These are phyloP conservation scores for Siniperca undulata DNA, from an alignment of 2,797 vertebrate genomes.

Conservation along the genomic window DNA sequence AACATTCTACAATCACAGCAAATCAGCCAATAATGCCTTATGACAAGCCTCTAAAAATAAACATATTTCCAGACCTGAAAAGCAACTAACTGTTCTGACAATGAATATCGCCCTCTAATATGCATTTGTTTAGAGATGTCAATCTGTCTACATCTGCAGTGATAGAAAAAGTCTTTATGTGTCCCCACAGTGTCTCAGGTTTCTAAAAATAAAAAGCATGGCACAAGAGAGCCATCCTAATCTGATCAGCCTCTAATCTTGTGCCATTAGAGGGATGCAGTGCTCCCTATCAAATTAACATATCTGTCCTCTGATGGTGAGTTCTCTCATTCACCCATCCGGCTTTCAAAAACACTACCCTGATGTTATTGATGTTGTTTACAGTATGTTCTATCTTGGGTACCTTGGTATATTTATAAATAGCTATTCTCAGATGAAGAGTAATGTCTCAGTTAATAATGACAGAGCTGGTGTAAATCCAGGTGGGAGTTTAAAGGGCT, in stretches of 20 bases:
- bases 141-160: conserved; percentile 50
- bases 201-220: conserved; percentile 85
- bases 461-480: conserved; percentile 51
- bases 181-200: conserved; percentile 69
- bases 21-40: conserved; percentile 30
- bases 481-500: conserved; percentile 63
- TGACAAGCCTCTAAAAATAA: conserved; percentile 62
- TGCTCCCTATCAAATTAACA: conserved; percentile 79
- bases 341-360: conserved; percentile 35
- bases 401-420: conserved; percentile 42
- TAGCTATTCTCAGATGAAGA: conserved; percentile 45
- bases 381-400: conserved; percentile 37
- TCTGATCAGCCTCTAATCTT: conserved; percentile 83
- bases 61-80: conserved; percentile 28
- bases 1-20: conserved; percentile 37
- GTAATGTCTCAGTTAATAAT: conserved; percentile 36
- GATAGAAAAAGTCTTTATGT: conserved; percentile 47
- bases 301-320: conserved; percentile 62
- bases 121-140: conserved; percentile 28
- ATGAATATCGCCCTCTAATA: not conserved
- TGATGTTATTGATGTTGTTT: conserved; percentile 19
- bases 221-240: conserved; percentile 75
- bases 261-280: conserved; percentile 78
- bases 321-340: conserved; percentile 35
- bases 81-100: conserved; percentile 11